phyloP scores from a whole-genome alignment of 1,140 invertebrate species.

The Macrocentrus cingulum region DNA sequence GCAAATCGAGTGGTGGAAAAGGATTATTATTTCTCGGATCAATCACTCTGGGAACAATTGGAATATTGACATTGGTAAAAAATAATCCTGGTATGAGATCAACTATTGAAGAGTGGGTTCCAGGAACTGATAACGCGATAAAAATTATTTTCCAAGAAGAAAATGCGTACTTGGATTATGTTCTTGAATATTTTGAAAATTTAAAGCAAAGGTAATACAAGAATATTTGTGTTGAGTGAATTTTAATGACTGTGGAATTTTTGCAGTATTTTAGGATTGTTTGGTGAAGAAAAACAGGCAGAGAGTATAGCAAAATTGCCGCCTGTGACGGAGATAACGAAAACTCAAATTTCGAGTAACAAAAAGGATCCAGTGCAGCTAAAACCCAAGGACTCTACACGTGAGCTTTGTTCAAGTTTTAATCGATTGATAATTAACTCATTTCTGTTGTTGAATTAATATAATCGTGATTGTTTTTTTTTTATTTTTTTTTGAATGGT shows the following conservation, averaged over 20 bases:
- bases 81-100: slow-evolving; percentile 69
- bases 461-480: no score
- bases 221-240: slow-evolving; percentile 1
- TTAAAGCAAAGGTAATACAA: slow-evolving; percentile 48
- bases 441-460: no score
- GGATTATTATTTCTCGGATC: slow-evolving; percentile 59
- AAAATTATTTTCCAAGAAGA: slow-evolving; percentile 71
- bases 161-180: slow-evolving; percentile 55
- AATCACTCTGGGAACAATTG: slow-evolving; percentile 60
- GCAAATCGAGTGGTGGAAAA: slow-evolving; percentile 39
- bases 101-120: slow-evolving; percentile 67
- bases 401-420: no score
- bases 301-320: no score
- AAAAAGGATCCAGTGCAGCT: no score
- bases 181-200: slow-evolving; percentile 41
- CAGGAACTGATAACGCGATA: slow-evolving; percentile 67
- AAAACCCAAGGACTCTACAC: no score
- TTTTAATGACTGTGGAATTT: slow-evolving; percentile 15
- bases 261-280: slow-evolving; percentile 8
- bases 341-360: slow-evolving; percentile 24
- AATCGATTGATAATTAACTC: no score
- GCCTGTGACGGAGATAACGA: slow-evolving; percentile 27
- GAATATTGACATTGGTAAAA: slow-evolving; percentile 64
- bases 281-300: slow-evolving; percentile 14
- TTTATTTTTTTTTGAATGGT: slow-evolving; percentile 11